phyloP scores from a whole-genome alignment of 92 coral and sea anemone species.

The Pocillopora meandrina region DNA sequence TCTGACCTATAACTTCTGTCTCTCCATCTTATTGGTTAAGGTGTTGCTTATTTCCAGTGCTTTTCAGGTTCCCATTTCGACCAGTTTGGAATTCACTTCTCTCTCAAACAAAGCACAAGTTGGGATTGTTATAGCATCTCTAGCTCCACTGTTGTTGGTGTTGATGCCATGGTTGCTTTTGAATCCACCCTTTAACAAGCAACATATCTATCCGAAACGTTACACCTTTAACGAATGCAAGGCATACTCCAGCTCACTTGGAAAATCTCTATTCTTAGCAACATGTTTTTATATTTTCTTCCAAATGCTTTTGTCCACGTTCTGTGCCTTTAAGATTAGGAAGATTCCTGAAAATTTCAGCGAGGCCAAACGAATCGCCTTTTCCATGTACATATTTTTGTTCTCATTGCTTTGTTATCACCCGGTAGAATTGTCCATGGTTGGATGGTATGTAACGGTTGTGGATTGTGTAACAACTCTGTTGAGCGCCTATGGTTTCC shows the following conservation, averaged over 20 bases:
- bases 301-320: constrained; percentile 50
- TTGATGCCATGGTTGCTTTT: constrained; percentile 49
- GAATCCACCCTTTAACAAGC: constrained; percentile 50
- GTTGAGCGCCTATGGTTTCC: constrained; percentile 59
- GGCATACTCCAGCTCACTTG: constrained; percentile 29
- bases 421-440: constrained; percentile 62
- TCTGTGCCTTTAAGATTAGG: constrained; percentile 70
- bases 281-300: constrained; percentile 51
- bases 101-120: constrained; percentile 39
- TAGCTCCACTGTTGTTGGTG: constrained; percentile 35
- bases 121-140: constrained; percentile 30
- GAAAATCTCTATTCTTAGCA: constrained; percentile 32
- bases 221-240: constrained; percentile 51
- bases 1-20: constrained; percentile 43
- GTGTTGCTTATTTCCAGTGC: constrained; percentile 69
- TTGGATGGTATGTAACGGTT: constrained; percentile 69
- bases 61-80: constrained; percentile 41
- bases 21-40: constrained; percentile 63
- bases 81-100: constrained; percentile 12
- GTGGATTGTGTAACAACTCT: constrained; percentile 66
- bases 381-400: constrained; percentile 66
- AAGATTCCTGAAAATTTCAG: constrained; percentile 76
- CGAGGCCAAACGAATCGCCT: constrained; percentile 78
- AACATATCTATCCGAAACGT: constrained; percentile 27
- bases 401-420: constrained; percentile 63